Percentiles rank a stretch among this genome's conserved stretches.
Conservation (phyloP, 1,140 invertebrate species). For the Spodoptera litura region DNA sequence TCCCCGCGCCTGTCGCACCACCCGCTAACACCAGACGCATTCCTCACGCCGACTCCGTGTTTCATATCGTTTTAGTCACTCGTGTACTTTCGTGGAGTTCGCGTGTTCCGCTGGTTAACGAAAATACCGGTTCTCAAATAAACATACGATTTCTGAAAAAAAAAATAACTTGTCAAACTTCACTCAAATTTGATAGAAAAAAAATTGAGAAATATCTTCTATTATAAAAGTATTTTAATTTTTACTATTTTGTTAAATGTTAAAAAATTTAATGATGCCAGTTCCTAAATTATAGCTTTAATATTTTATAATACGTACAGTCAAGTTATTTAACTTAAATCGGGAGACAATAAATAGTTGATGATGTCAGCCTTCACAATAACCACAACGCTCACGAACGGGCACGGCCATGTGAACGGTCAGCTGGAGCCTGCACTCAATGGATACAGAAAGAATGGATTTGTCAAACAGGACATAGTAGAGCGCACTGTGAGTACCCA, state of each 20-base stretch:
- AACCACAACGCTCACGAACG: conserved; percentile 77
- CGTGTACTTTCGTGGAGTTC: conserved; percentile 51
- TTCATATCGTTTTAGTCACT: conserved; percentile 68
- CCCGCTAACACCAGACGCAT: conserved; percentile 61
- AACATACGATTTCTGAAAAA: conserved; percentile 34
- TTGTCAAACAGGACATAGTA: conserved; percentile 62
- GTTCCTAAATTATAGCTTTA: conserved; percentile 49
- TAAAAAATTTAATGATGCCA: conserved; percentile 33
- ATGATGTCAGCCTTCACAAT: conserved; percentile 78
- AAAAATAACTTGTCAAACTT: conserved; percentile 44
- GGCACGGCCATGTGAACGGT: conserved; percentile 74
- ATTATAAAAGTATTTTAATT: too few species aligned
- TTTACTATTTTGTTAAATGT: neutral
- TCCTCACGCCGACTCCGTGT: conserved; percentile 62
- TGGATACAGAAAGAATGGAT: conserved; percentile 79
- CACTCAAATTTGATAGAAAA: conserved; percentile 15
- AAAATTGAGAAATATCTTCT: too few species aligned
- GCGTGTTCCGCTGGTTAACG: conserved; percentile 50
- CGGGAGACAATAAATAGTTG: conserved; percentile 42
- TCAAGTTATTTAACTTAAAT: conserved; percentile 23
- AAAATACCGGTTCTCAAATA: conserved; percentile 22
- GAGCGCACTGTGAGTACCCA: conserved; percentile 66
- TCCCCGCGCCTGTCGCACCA: conserved; percentile 49
- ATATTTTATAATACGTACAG: conserved; percentile 25
- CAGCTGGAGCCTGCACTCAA: conserved; percentile 73